phyloP scores from a whole-genome alignment of 2,797 vertebrate species.

The Hippocampus kuda region DNA sequence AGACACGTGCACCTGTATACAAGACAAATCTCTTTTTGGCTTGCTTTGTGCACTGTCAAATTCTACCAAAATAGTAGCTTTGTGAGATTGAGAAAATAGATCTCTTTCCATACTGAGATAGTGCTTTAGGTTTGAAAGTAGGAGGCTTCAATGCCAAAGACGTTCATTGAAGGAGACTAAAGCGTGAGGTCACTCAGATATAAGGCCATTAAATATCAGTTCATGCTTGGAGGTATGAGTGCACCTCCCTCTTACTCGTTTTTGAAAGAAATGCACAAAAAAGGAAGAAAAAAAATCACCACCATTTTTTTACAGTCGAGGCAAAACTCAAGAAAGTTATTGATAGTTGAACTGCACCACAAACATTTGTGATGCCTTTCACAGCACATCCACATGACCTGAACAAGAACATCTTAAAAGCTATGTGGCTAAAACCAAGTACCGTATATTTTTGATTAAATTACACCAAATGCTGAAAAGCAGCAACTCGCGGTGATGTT shows the following conservation, averaged over 20 bases:
- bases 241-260: slow-evolving; percentile 53
- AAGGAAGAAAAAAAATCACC: slow-evolving; percentile 24
- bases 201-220: slow-evolving; percentile 77
- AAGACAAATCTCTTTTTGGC: slow-evolving; percentile 58
- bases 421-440: neutral
- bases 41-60: slow-evolving; percentile 56
- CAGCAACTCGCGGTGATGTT: neutral
- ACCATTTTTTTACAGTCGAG: slow-evolving; percentile 53
- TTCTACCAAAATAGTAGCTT: slow-evolving; percentile 70
- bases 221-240: slow-evolving; percentile 86
- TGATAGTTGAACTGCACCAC: slow-evolving; percentile 45
- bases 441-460: neutral
- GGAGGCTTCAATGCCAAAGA: slow-evolving; percentile 55
- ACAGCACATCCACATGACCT: slow-evolving; percentile 51
- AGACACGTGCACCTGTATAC: slow-evolving; percentile 46
- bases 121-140: slow-evolving; percentile 64
- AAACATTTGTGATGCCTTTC: slow-evolving; percentile 32
- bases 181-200: slow-evolving; percentile 72
- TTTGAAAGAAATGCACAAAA: slow-evolving; percentile 48
- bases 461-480: neutral
- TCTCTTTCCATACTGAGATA: slow-evolving; percentile 58
- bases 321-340: slow-evolving; percentile 51
- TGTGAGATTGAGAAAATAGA: slow-evolving; percentile 69
- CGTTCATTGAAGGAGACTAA: slow-evolving; percentile 57
- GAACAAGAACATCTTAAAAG: slow-evolving; percentile 40